Conservation (phyloP, 2,797 vertebrate genomes). For the Aulostomus chinensis region DNA sequence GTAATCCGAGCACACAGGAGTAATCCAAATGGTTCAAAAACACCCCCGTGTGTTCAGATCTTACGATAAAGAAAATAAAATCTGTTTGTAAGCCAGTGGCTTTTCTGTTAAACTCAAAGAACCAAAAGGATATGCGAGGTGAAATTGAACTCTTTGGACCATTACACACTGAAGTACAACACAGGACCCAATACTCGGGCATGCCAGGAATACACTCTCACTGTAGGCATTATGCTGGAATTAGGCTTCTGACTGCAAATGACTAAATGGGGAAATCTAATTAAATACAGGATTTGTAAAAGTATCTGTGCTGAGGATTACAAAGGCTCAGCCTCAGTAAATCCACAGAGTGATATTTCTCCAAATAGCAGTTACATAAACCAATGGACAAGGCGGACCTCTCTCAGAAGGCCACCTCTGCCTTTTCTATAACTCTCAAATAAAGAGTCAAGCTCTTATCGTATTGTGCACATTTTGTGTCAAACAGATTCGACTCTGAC, state of each 20-base stretch:
- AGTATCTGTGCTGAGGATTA: constrained; percentile 79
- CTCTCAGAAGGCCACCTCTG: constrained; percentile 37
- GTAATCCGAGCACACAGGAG: no score
- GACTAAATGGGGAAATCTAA: constrained; percentile 77
- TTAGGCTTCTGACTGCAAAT: constrained; percentile 72
- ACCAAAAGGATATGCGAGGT: constrained; percentile 38
- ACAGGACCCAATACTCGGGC: constrained; percentile 31
- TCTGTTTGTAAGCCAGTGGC: constrained; percentile 3
- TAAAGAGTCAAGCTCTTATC: background rate
- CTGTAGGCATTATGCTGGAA: constrained; percentile 67
- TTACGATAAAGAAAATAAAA: background rate
- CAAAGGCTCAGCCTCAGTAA: constrained; percentile 70
- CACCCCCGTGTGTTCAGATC: no score
- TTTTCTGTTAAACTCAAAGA: constrained; percentile 29
- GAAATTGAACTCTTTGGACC: constrained; percentile 57
- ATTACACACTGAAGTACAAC: constrained; percentile 62
- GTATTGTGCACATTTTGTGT: no score
- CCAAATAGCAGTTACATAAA: constrained; percentile 63
- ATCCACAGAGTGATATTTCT: constrained; percentile 67
- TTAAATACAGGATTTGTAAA: constrained; percentile 82
- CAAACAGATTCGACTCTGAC: background rate
- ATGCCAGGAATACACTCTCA: constrained; percentile 57
- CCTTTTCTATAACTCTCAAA: constrained; percentile 1
- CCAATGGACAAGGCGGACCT: constrained; percentile 40
- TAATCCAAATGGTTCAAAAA: no score